A percentile compares a stretch with the other conserved stretches of the same genome.
phyloP scores from a whole-genome alignment of 2,797 vertebrate genomes.

The Oreortyx pictus region DNA sequence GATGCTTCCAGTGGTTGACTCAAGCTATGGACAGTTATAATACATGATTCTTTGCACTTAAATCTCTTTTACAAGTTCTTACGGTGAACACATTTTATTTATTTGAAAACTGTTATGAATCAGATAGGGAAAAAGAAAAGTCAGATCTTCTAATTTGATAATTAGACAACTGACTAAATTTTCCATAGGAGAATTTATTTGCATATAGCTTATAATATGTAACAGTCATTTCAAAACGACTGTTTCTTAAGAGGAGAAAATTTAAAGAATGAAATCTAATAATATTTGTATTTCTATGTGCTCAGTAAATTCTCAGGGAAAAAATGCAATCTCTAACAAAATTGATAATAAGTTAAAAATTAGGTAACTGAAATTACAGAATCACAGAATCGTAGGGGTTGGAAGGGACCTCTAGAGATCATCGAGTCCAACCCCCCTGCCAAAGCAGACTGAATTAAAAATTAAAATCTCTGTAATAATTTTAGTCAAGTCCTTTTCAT shows the following conservation, averaged over 20 bases:
- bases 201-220: background rate
- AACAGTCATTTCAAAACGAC: background rate
- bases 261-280: background rate
- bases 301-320: background rate
- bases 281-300: background rate
- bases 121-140: background rate
- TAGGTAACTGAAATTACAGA: background rate
- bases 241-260: background rate
- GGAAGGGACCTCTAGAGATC: no score
- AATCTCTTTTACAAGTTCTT: background rate
- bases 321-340: background rate
- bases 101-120: background rate
- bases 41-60: background rate
- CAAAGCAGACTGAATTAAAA: no score
- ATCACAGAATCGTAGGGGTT: no score
- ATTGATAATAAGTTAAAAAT: background rate
- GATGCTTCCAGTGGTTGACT: background rate
- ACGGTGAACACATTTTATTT: accelerated
- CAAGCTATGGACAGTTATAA: background rate
- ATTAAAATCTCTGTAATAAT: background rate
- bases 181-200: background rate
- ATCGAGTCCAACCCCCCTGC: no score
- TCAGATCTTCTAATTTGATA: background rate
- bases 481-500: background rate
- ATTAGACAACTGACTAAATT: background rate